Base-by-base conservation (phyloP, 2,888 invertebrate species). In the Morpho achilles region DNA sequence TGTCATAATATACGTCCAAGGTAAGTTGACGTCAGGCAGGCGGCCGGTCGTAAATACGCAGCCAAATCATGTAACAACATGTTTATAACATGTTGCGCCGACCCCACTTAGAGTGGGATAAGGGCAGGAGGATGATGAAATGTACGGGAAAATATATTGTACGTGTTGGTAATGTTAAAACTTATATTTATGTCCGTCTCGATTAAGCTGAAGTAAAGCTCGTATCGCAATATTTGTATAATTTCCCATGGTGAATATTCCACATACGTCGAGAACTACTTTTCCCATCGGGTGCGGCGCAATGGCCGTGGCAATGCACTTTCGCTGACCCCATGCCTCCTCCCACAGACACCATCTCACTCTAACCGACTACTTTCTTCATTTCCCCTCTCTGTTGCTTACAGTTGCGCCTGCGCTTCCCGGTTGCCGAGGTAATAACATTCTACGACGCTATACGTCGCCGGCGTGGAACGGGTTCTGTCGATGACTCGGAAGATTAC, bases 261-360 rank as follows among this genome's bases (percentile, higher is more conserved):
- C 75, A 78, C 71, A 76, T 74, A 73, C 74, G 69, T 67, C 66
- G 67, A 82, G 82, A 81, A 76, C 77, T 82, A 82, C 84, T 80
- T 87, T 87, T 87, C 86, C 82, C 86, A 86, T 84, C 85, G 85
- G 77, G 79, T 80, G 84, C 82, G 75, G 78, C 76, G 82, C 81
- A 80, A 79, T 79, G 78, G 79, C 82, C 87, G 84, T 82, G 89
- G 87, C 89, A 90, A 89, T 89, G 90, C 87, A 90, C 90, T 90
- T 90, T 90, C 88, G 82, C 88, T 89, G 88, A 89, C 88, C 90
- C 85, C 84, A 74, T 82, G 83, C 82, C 84, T 85, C 82, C 87
- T 86, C 84, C 84, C 83, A 85, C 82, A 79, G 73, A 69, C 65
- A 63, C 69, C 72, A 68, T 88, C 89, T 84, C 87, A 62, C 55